Evolutionary conservation across 2,797 vertebrate species (phyloP), one percentile per base, ranked within the genome.

Genomic region (Lates japonicus): DNA sequence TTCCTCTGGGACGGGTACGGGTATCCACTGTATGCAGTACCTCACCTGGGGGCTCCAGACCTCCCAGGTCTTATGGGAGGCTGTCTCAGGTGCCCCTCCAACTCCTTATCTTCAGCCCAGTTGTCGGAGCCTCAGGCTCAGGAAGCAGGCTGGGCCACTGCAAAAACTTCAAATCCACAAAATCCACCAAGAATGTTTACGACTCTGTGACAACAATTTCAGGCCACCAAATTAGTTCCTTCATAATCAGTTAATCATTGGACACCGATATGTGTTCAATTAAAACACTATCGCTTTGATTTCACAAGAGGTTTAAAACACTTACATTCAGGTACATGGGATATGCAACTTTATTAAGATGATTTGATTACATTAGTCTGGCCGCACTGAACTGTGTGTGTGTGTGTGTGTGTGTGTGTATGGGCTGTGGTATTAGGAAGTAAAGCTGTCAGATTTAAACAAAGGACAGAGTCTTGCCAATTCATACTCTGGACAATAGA

Each of bases 391-490:
- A 14, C 41, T 14, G 41, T 3, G 5, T 37, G 5, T 37, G 37
- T 22, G 54, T 46, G 54, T 60, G 74, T 69, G 61, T 70, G 57
- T 70, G 52, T 17, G 62, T 52, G 65, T 65, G 66, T 58, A 72
- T 75, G 67, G 51, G 60, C 42, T 51, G 59, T 49, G 13, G n/a
- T 37, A 70, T 60, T 70, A 49, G 57, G 76, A 64, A 69, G 63
- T 46, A 17, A 55, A 72, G 46, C 44, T 58, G 64, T 81, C 75
- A 77, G 42, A 66, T 68, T 65, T 25, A 52, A 49, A 54, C 11
- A 14, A 48, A 35, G 42, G 16, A 41, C 73, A 35, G 55, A 17
- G 61, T 70, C 35, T 76, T 49, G 57, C 78, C 71, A 60, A 25
- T 62, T 81, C 58, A 29, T 55, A 16, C 49, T 65, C 37, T 39